Conservation (phyloP, 64 coral and sea anemone genomes). For the Anthopleura sola region DNA sequence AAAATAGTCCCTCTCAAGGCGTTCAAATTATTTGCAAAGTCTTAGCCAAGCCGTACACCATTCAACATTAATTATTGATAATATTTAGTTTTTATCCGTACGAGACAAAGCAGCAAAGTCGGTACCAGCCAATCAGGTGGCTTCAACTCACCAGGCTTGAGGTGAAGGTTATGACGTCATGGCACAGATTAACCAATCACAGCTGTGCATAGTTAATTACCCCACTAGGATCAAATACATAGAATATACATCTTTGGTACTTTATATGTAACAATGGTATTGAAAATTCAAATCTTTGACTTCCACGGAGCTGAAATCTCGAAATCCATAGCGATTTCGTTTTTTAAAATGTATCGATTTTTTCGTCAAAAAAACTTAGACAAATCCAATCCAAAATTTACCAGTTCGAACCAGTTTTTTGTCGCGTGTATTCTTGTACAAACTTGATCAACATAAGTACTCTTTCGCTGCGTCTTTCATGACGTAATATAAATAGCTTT, state of each 20-base stretch:
- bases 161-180: neutral
- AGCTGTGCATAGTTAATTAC: neutral
- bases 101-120: neutral
- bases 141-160: neutral
- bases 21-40: neutral
- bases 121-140: conserved; percentile 17
- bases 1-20: neutral
- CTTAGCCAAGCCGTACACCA: neutral
- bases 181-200: neutral
- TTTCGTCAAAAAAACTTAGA: neutral
- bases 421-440: neutral
- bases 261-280: neutral
- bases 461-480: neutral
- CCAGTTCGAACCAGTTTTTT: neutral
- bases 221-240: neutral
- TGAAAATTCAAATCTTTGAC: neutral
- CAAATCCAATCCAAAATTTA: no score
- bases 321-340: neutral
- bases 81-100: conserved; percentile 2
- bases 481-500: neutral
- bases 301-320: neutral
- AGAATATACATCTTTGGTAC: neutral
- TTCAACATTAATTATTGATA: conserved; percentile 8
- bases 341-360: neutral
- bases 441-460: neutral